Conservation (phyloP, 2,888 invertebrate genomes). For the Bruchidius siliquastri region DNA sequence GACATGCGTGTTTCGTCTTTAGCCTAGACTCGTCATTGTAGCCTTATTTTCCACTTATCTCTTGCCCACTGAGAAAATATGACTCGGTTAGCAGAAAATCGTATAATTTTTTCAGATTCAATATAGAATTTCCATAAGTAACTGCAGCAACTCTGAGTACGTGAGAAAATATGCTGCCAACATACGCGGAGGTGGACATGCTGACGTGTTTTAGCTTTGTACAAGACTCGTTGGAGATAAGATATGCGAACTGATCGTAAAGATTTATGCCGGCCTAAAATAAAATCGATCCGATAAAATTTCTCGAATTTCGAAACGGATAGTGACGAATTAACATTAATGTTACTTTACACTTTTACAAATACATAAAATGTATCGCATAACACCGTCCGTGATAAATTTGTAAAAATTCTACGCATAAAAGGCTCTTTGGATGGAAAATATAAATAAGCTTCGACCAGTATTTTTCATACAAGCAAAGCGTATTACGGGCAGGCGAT, state of each 20-base stretch:
- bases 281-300: conserved; percentile 1
- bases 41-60: too few species aligned
- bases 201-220: not conserved
- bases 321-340: conserved; percentile 5
- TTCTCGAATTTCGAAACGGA: conserved; percentile 4
- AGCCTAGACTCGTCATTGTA: too few species aligned
- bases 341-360: conserved; percentile 11
- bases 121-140: too few species aligned
- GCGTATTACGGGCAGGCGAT: conserved; percentile 17
- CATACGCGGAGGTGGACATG: not conserved
- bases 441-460: conserved; percentile 17
- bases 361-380: conserved; percentile 14
- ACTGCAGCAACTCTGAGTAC: not conserved
- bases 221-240: not conserved
- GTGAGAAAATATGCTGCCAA: not conserved
- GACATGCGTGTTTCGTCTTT: too few species aligned
- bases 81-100: too few species aligned
- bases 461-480: conserved; percentile 24
- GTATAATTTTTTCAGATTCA: too few species aligned
- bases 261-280: not conserved
- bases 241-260: not conserved
- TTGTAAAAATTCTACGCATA: conserved; percentile 18
- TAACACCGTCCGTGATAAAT: conserved; percentile 17
- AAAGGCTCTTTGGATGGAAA: conserved; percentile 16
- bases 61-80: too few species aligned